Evolutionary conservation across 2,888 invertebrate species (phyloP).

Genomic region (Luperina nickerlii): DNA sequence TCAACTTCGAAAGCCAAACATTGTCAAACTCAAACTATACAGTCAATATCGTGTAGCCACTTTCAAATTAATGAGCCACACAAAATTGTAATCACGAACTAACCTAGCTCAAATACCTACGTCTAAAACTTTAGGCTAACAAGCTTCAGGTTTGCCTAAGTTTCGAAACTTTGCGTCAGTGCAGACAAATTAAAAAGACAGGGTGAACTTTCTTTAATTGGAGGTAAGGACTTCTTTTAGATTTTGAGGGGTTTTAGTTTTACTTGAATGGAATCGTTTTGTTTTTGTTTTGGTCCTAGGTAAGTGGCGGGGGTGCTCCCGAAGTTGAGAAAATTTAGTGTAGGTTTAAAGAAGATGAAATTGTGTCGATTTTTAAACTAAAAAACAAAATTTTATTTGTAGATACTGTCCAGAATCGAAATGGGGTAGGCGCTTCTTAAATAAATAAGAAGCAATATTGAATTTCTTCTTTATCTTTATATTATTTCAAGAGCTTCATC

Average conservation of each 20-base stretch:
- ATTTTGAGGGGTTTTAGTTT: conserved; percentile 34
- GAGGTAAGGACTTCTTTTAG: conserved; percentile 44
- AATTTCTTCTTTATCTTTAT: too few species aligned
- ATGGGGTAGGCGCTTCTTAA: too few species aligned
- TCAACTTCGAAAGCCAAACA: conserved; percentile 36
- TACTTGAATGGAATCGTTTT: conserved; percentile 35
- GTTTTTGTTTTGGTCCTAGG: conserved; percentile 25
- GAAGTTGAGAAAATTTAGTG: background rate
- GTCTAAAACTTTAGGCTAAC: conserved; percentile 60
- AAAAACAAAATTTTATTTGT: background rate
- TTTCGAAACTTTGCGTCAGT: conserved; percentile 54
- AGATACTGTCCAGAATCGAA: background rate
- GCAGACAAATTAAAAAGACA: conserved; percentile 66
- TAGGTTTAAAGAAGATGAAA: background rate
- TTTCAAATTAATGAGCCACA: conserved; percentile 57
- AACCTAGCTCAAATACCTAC: conserved; percentile 51
- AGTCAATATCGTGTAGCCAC: conserved; percentile 46
- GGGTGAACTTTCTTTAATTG: conserved; percentile 58
- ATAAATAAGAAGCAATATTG: too few species aligned
- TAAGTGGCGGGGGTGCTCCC: background rate
- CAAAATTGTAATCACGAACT: conserved; percentile 60
- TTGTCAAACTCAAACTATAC: conserved; percentile 45
- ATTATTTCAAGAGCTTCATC: too few species aligned
- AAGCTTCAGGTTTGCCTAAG: conserved; percentile 53
- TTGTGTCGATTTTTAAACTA: background rate